Conservation (phyloP, 2,888 invertebrate genomes). For the Drosophila macrospina region DNA sequence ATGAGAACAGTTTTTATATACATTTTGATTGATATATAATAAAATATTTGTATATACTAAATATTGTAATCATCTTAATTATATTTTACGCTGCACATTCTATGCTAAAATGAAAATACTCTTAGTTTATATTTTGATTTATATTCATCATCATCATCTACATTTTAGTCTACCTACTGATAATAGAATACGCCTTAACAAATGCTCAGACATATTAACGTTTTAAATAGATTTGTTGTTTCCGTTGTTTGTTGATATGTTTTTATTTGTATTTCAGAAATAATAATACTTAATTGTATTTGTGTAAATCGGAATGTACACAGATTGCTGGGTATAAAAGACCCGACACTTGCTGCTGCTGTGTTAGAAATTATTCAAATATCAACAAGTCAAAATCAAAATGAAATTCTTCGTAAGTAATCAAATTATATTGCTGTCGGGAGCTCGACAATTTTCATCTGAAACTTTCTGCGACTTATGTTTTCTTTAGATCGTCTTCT, state of each 20-base stretch:
- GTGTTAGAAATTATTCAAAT: conserved; percentile 50
- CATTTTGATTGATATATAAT: no score
- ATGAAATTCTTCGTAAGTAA: conserved; percentile 73
- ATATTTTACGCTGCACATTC: no score
- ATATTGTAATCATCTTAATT: no score
- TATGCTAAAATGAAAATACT: neutral
- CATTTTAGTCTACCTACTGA: neutral
- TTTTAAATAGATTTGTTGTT: conserved; percentile 30
- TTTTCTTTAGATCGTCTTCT: conserved; percentile 56
- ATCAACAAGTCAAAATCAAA: conserved; percentile 51
- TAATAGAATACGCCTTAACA: neutral
- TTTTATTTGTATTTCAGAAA: conserved; percentile 4
- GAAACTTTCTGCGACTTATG: neutral
- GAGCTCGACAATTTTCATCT: neutral
- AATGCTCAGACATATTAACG: neutral
- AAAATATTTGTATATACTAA: neutral
- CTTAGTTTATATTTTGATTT: neutral
- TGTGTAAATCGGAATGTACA: neutral
- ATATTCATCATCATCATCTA: neutral
- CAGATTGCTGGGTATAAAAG: conserved; percentile 50
- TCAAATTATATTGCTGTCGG: no score
- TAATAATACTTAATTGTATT: neutral
- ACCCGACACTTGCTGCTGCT: neutral
- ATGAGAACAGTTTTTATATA: no score
- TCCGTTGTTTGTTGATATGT: conserved; percentile 33